Evolutionary conservation across 2,888 invertebrate species (phyloP).

Genomic region (Leptopterna dolabrata): DNA sequence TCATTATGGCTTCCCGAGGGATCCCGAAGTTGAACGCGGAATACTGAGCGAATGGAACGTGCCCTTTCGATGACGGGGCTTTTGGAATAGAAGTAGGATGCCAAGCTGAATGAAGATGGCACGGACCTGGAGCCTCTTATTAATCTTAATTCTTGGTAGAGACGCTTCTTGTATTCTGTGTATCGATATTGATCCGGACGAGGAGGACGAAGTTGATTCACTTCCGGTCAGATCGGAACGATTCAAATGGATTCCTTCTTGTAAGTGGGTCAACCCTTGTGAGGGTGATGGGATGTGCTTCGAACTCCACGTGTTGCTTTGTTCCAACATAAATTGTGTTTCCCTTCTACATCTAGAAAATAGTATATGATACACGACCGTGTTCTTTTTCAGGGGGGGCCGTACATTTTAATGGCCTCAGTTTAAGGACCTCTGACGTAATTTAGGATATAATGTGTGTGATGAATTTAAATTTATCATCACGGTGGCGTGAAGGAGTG

Average conservation of each 20-base stretch:
- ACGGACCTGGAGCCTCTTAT: background rate
- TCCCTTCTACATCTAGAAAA: too few species aligned
- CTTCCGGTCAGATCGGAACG: background rate
- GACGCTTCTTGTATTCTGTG: background rate
- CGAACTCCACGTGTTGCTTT: too few species aligned
- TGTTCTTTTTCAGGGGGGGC: too few species aligned
- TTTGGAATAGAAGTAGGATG: background rate
- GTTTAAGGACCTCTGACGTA: too few species aligned
- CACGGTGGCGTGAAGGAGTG: too few species aligned
- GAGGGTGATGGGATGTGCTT: background rate
- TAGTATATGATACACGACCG: too few species aligned
- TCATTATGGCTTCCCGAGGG: background rate
- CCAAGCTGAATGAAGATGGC: background rate
- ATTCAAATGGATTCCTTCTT: background rate
- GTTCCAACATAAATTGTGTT: too few species aligned
- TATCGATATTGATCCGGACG: background rate
- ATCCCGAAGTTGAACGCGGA: background rate
- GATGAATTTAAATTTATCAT: too few species aligned
- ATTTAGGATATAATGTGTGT: too few species aligned
- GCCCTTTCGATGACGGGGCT: background rate
- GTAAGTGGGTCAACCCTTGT: background rate
- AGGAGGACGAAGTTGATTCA: background rate
- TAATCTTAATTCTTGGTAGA: background rate
- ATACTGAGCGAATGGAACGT: background rate
- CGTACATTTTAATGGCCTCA: too few species aligned